Evolutionary conservation across 2,888 invertebrate genomes (phyloP), one percentile per base, ranked within the genome.

Genomic region (Tenthredo scrophulariae): DNA sequence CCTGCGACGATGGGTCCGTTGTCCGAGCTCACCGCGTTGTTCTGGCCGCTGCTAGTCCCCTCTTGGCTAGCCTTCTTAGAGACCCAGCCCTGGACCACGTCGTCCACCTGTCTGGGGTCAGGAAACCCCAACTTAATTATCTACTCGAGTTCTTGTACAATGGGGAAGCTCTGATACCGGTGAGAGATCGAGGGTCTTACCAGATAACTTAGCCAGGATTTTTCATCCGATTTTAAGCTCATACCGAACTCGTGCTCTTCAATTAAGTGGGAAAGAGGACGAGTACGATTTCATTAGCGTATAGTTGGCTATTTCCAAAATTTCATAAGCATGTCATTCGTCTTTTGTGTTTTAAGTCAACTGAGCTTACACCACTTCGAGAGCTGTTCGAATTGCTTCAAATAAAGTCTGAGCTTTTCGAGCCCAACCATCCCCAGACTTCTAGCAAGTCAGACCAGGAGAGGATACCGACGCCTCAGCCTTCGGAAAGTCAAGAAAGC

Each of bases 41-140:
- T 91, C 96, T 98, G 94, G 97, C 97, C 82, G 97, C 97, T 87
- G 97, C 97, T 89, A 97, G 97, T 94, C 97, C 97, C 80, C 95
- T 98, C 88, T 96, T 97, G 93, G 96, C 97, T 95, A 96, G 94
- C 90, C 94, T 93, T 85, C 92, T 93, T 85, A 91, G 91, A 80
- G 92, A 93, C 88, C 92, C 93, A 26, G 91, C 92, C 18, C 87
- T 93, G 88, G 93, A 93, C 86, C 93, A 93, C 85, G 97, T 97
- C 87, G 97, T 98, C 87, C 97, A 97, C 93, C 96, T 98, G 93
- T 97, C 97, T 82, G 97, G 97, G 90, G 96, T 97, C 87, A 96
- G 95, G 93, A 97, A 96, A 91, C 95, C 96, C 87, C 97, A 97
- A 91, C 96, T 97, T 94, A 96, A 96, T 93, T 97, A 97, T 93